Base-by-base conservation (phyloP, 1,140 invertebrate genomes). In the Drosophila navojoa region DNA sequence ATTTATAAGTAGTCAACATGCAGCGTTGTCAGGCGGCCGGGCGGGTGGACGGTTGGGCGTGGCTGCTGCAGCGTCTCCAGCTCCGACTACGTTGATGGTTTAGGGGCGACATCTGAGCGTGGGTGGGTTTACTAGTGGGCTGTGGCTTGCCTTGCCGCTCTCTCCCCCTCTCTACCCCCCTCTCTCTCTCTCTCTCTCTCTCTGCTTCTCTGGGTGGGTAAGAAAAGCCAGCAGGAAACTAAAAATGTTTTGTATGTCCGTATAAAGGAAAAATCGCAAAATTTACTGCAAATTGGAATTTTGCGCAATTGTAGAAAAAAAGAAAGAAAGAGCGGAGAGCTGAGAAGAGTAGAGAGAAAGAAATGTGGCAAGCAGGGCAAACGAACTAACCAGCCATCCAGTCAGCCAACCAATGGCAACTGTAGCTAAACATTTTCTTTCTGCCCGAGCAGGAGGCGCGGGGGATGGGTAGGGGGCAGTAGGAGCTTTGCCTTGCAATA, bases 261-360 rank as follows among this genome's bases (percentile, higher is more conserved):
- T 89, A 89, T 89, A 84, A 84, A 90, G 81, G 85, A 90, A 91
- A 91, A 91, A 91, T 91, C 90, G 77, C 86, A 91, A 91, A 91
- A 91, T 91, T 91, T 91, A 91, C 90, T 91, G 90, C 90, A 91
- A 91, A 91, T 91, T 91, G 90, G 90, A 91, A 91, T 91, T 91
- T 91, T 91, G 90, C 90, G 89, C 89, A 91, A 91, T 91, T 91
- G 80, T 91, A 91, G 84, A 91, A 84, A 87, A 86, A 79, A 32
- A 32, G 3, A 22, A 22, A 22, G 19, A 22, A 22, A 22, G 3
- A 1, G 1, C 2, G 1, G 19, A 22, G 19, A 22, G 19, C 19
- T 22, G 19, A 22, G 19, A 22, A 22, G 19, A 22, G 19, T 22
- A 29, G 27, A 3, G 27, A 29, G 2, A 32, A 32, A 32, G 32